Evolutionary conservation across 2,797 vertebrate species (phyloP), one percentile per base, ranked within the genome.

Genomic region (Malacoraja senta): DNA sequence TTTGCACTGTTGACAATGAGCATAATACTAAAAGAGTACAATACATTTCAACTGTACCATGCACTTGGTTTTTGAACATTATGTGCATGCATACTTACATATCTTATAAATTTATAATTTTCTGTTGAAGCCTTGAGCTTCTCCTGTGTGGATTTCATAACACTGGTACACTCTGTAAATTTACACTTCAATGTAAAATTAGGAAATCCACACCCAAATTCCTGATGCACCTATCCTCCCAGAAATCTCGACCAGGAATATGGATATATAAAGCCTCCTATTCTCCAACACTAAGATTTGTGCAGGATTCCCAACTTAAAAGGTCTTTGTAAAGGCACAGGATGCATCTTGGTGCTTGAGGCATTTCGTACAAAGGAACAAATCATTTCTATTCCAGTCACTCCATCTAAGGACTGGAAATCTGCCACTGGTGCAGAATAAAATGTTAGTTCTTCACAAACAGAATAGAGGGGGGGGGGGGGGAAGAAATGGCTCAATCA

Each of bases 301-400:
- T 68, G 24, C 61, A 88, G 63, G 29, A 32, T 68, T 88, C n/a
- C n/a, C 21, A 32, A 72, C 21, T 32, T 91, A 29, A 88, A 91
- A 91, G 35, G 1, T 74, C 38, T 71, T 91, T 72, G 15, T 44
- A 68, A 91, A 24, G 63, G 17, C 35, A 68, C 65, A 35, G 88
- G 65, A 44, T 44, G 53, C 68, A 91, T 91, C 74, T 74, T 68
- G 65, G 68, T 24, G 21, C 44, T 29, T 91, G 32, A 8, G 53
- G 35, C 68, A 58, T 74, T 72, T 92, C 17, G 35, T 10, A 92
- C 68, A 92, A 92, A 76, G 68, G 21, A 92, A 13, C 71, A 53
- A 76, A 53, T 92, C 58, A 92, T 92, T 92, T 74, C 90, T 76
- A 53, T 72, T 58, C 72, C 44, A 92, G 29, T 58, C 90, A 92